Percentiles rank a stretch among this genome's conserved stretches.
These are phyloP conservation scores for Myotis pilosus DNA, from an alignment of 2,797 vertebrate genomes.

Conservation along the genomic window DNA sequence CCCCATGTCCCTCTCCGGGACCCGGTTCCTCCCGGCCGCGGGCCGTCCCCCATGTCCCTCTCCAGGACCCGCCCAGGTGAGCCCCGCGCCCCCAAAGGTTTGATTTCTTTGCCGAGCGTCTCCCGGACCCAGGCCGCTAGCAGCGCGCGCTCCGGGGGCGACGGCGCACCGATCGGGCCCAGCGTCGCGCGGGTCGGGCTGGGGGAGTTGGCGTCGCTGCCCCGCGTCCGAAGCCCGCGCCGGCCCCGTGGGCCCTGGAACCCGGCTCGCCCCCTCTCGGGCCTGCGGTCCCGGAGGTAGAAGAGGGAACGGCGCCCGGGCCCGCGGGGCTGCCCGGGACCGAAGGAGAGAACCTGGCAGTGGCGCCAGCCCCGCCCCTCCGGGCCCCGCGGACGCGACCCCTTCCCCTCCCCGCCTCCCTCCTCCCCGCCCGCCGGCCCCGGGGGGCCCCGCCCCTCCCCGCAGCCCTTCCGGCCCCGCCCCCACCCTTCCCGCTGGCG, in stretches of 20 bases:
- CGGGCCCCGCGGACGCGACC: not conserved
- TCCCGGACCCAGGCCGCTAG: not conserved
- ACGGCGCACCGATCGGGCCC: not conserved
- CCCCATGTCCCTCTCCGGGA: not conserved
- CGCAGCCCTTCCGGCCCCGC: constrained; percentile 4
- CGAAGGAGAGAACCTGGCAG: not conserved
- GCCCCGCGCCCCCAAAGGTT: not conserved
- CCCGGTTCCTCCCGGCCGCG: no score
- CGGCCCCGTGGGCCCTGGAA: no score
- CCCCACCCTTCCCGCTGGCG: not conserved
- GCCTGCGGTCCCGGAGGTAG: not conserved
- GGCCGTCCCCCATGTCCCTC: no score
- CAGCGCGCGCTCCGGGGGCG: not conserved
- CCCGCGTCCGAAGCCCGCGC: not conserved
- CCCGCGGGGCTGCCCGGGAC: not conserved
- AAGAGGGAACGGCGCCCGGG: not conserved
- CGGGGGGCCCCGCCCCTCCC: not conserved
- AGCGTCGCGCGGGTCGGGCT: not conserved
- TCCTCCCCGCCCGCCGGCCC: accelerated
- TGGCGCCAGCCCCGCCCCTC: not conserved
- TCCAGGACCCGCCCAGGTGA: accelerated
- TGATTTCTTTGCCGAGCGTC: not conserved
- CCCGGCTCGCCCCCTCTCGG: not conserved
- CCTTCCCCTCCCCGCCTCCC: accelerated
- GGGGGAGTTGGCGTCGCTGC: not conserved